These are phyloP conservation scores for Microcebus jonahi DNA, from an alignment of 2,113 vertebrate genomes.

Conservation along the genomic window DNA sequence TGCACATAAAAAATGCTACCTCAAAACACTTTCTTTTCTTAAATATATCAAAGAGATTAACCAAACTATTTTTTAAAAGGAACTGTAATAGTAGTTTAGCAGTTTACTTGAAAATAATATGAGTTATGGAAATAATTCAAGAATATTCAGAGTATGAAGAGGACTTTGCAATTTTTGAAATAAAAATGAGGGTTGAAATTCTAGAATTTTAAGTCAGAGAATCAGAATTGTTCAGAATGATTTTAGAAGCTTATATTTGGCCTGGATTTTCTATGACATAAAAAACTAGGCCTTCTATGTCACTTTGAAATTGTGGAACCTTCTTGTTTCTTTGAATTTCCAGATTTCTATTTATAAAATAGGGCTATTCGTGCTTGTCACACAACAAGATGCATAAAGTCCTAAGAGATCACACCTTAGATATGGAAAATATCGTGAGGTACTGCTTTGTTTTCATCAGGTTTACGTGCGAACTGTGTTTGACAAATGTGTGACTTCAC, in stretches of 20 bases:
- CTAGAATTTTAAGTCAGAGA: neutral
- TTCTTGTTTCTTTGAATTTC: neutral
- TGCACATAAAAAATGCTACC: neutral
- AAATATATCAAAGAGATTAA: neutral
- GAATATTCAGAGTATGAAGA: neutral
- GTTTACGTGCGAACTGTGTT: neutral
- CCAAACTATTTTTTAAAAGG: neutral
- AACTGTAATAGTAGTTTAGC: neutral
- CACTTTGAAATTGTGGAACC: neutral
- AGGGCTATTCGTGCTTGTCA: neutral
- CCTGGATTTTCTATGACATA: neutral
- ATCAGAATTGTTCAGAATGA: neutral
- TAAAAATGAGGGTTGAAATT: neutral
- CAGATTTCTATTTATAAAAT: neutral
- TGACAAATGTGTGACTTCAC: neutral
- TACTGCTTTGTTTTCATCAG: neutral
- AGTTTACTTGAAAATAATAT: neutral
- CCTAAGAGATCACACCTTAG: neutral
- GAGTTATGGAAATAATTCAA: neutral
- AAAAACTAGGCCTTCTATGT: neutral
- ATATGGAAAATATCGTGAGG: neutral
- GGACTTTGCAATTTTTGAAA: neutral
- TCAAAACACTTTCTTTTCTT: neutral
- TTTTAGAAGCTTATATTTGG: neutral
- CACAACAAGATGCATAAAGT: neutral